Conservation (phyloP, 2,113 vertebrate species). For the Piprites chloris region DNA sequence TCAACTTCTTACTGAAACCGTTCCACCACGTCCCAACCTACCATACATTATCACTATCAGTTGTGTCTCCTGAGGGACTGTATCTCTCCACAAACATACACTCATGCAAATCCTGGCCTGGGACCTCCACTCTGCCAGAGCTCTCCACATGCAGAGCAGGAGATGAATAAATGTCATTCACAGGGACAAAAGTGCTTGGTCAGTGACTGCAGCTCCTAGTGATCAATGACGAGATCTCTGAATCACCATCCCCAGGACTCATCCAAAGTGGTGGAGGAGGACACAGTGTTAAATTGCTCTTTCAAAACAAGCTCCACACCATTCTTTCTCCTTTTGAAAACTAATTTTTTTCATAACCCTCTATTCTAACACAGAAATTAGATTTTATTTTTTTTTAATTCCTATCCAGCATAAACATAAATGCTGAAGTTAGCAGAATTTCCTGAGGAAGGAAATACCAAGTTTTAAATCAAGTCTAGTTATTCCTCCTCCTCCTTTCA, state of each 20-base stretch:
- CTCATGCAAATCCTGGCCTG: neutral
- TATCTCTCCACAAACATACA: neutral
- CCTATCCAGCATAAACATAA: neutral
- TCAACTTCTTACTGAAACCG: neutral
- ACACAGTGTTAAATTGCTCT: neutral
- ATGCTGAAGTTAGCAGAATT: neutral
- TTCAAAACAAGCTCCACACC: accelerated
- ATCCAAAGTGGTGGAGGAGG: neutral
- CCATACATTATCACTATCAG: neutral
- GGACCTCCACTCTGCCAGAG: neutral
- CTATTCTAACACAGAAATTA: neutral
- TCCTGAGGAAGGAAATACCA: neutral
- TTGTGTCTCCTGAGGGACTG: neutral
- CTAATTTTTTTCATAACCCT: neutral
- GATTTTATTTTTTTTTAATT: neutral
- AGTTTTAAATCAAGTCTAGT: neutral
- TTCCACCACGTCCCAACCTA: neutral
- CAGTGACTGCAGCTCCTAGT: neutral
- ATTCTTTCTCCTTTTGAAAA: neutral
- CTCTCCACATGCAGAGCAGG: neutral
- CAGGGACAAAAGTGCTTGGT: neutral
- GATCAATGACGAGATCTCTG: neutral
- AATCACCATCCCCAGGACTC: neutral
- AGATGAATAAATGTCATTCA: neutral
- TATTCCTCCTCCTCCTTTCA: constrained; percentile 16